phyloP scores from a whole-genome alignment of 2,113 vertebrate genomes.

The Chelonoidis abingdonii region DNA sequence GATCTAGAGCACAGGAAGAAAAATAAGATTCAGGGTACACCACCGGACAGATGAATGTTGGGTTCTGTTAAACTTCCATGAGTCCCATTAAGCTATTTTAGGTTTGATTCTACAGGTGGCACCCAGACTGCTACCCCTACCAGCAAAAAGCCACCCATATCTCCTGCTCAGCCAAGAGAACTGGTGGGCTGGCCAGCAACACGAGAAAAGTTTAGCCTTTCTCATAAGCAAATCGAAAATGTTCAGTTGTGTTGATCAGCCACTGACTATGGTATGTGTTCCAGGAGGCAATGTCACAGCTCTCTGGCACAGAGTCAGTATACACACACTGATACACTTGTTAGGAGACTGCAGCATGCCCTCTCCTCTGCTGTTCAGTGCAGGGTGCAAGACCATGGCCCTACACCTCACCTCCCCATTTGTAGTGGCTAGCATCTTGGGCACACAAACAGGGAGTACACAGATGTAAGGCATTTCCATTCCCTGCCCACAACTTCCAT shows the following conservation, averaged over 20 bases:
- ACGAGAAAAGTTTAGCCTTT: no score
- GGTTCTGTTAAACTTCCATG: neutral
- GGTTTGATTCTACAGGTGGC: neutral
- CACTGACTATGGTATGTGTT: neutral
- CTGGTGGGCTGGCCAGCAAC: neutral
- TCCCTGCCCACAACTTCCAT: no score
- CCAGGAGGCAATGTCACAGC: neutral
- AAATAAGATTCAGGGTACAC: neutral
- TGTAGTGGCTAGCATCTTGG: no score
- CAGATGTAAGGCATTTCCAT: no score
- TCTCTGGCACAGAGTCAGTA: no score
- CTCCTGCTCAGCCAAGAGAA: neutral
- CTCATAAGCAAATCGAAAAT: neutral
- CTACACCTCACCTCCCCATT: no score
- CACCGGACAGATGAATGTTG: neutral
- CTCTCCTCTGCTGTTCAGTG: no score
- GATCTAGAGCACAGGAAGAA: neutral
- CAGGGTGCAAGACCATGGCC: no score
- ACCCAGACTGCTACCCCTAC: neutral
- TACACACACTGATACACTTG: no score
- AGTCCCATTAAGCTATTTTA: conserved; percentile 12
- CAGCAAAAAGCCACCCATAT: neutral
- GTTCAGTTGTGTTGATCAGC: neutral
- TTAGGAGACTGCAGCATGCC: no score
- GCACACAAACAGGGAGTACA: no score